Evolutionary conservation across 2,797 vertebrate genomes (phyloP).

Genomic region (Momotus momota): DNA sequence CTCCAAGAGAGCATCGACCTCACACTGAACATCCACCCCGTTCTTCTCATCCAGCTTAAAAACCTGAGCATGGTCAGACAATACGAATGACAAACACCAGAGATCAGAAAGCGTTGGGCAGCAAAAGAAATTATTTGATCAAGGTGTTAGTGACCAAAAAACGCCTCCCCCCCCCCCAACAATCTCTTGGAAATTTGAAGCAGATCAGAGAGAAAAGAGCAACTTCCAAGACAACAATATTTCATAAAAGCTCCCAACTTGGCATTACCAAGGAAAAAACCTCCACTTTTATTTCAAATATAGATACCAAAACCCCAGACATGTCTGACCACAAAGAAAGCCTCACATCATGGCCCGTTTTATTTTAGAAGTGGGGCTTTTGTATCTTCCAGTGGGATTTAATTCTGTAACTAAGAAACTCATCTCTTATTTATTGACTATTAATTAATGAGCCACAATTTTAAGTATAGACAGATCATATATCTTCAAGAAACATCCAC

Average conservation of each 20-base stretch:
- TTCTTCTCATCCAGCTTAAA: slow-evolving; percentile 97
- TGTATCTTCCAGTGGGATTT: not conserved
- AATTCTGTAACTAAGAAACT: not conserved
- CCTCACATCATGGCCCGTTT: not conserved
- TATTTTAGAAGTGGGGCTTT: not conserved
- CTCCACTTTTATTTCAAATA: not conserved
- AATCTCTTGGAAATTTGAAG: not conserved
- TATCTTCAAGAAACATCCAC: rapidly evolving
- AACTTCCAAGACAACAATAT: not conserved
- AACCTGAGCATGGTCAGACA: slow-evolving; percentile 77
- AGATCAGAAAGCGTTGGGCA: not conserved
- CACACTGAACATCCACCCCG: slow-evolving; percentile 91
- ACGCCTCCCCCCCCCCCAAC: rapidly evolving
- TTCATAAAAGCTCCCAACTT: not conserved
- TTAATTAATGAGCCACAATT: rapidly evolving
- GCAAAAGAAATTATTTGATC: not conserved
- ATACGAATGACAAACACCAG: not conserved
- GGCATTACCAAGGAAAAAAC: not conserved
- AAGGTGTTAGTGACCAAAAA: not conserved
- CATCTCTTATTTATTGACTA: not conserved
- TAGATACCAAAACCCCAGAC: not conserved
- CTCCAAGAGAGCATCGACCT: slow-evolving; percentile 93
- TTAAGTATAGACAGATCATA: not conserved
- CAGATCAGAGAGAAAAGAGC: not conserved
- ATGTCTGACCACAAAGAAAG: not conserved